Base-by-base conservation (phyloP, 2,797 vertebrate species). In the Anguilla megastoma region DNA sequence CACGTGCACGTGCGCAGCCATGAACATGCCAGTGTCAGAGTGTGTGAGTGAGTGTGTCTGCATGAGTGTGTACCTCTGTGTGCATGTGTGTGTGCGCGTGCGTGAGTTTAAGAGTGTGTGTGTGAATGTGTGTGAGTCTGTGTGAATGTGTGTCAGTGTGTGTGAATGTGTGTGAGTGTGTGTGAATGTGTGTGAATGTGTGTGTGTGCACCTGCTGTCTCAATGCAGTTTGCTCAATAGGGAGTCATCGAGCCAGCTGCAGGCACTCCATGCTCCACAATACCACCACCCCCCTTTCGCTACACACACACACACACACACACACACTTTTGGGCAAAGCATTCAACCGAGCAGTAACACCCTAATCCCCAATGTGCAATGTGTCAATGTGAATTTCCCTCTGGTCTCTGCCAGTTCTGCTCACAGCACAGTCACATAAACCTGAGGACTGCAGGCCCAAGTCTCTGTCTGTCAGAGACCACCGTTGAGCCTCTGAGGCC, bases 171-270 rank as follows among this genome's bases (percentile, higher is more conserved):
- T n/a, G 56, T 8, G 2, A 21, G 74, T 79, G 12, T 85, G 27
- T 1, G 33, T 3, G 27, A 7, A 27, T 14, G 84, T 33, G 9
- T 60, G 84, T 85, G 54, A 36, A 45, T 79, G 14, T 41, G 36
- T 45, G 33, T 79, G 74, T 16, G 52, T 6, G 84, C 56, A 60
- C 56, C 50, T 85, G 84, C 45, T 48, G 36, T 82, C 6, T 82
- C 41, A 82, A 82, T 82, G 79, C 41, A 18, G 18, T 6, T 82
- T 21, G 41, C 45, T 82, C 41, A 48, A 82, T 82, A 82, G 79
- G 76, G 45, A 82, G 79, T n/a, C 79, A 50, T 50, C 50, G 33
- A 79, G 36, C 74, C 74, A 79, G 74, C 74, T 50, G 79, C 79
- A 82, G 45, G 41, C 79, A 48, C 79, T 79, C 36, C 4, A 79